Percentiles rank a stretch among this genome's conserved stretches.
These are phyloP conservation scores for Phaethon lepturus DNA, from an alignment of 2,113 vertebrate species.

Conservation along the genomic window DNA sequence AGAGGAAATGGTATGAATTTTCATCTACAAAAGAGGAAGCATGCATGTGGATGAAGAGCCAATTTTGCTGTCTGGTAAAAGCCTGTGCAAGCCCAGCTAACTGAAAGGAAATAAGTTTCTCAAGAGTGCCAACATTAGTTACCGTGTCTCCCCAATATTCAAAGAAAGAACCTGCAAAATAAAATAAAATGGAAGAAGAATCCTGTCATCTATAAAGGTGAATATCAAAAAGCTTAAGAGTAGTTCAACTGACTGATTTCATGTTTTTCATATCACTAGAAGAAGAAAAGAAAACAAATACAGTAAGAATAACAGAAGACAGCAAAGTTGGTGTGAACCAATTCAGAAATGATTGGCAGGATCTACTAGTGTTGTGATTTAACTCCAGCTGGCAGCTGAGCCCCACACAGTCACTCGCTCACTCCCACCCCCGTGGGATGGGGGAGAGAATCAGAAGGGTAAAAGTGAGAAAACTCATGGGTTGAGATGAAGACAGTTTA, in stretches of 20 bases:
- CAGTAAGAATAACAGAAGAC: background rate
- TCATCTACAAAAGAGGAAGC: background rate
- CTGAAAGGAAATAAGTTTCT: background rate
- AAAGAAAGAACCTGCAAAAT: background rate
- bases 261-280: background rate
- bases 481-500: too few relatives aligned
- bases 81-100: background rate
- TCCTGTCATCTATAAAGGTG: background rate
- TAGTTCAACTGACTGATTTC: background rate
- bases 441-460: too few relatives aligned
- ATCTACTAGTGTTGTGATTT: background rate
- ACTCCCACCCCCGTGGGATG: too few relatives aligned
- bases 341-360: background rate
- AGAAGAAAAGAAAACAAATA: background rate
- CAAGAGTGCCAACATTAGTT: background rate
- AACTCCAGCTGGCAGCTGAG: too few relatives aligned
- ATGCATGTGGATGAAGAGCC: background rate
- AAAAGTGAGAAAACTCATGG: too few relatives aligned
- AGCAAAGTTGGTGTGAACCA: background rate
- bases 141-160: background rate
- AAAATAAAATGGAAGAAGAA: background rate
- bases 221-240: background rate
- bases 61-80: background rate
- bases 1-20: background rate
- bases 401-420: too few relatives aligned